phyloP scores from a whole-genome alignment of 2,888 invertebrate species.

The Idaea biselata region DNA sequence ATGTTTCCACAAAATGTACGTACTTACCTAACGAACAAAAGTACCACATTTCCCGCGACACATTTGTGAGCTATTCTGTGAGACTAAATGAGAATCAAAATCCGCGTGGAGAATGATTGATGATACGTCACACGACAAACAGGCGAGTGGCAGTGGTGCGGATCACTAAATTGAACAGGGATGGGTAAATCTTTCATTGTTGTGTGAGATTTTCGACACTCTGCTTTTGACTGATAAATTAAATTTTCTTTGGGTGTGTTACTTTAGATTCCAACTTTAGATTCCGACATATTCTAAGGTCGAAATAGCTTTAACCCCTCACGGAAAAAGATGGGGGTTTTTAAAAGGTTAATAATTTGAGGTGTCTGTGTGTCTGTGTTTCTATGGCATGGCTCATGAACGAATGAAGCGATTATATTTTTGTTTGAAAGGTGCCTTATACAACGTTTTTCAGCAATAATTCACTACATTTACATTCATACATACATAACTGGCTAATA shows the following conservation, averaged over 20 bases:
- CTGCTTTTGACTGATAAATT: neutral
- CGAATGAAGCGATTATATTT: no score
- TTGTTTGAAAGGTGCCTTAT: no score
- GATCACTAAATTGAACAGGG: neutral
- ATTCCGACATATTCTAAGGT: no score
- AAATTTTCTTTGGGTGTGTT: neutral
- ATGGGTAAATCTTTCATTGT: neutral
- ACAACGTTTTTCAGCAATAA: no score
- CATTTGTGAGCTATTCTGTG: neutral
- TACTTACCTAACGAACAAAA: neutral
- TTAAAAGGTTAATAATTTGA: no score
- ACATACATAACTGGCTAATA: no score
- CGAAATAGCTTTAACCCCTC: no score
- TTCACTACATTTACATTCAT: no score
- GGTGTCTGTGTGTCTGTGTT: no score
- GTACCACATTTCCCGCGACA: neutral
- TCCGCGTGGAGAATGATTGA: neutral
- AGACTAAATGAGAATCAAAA: neutral
- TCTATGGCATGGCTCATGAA: no score
- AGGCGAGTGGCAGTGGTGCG: neutral
- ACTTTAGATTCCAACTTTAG: no score
- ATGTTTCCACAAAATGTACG: neutral
- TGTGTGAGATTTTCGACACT: neutral
- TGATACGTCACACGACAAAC: neutral
- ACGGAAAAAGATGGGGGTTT: no score